Base-by-base conservation (phyloP, 2,113 vertebrate species). In the Ariopsis seemanni region DNA sequence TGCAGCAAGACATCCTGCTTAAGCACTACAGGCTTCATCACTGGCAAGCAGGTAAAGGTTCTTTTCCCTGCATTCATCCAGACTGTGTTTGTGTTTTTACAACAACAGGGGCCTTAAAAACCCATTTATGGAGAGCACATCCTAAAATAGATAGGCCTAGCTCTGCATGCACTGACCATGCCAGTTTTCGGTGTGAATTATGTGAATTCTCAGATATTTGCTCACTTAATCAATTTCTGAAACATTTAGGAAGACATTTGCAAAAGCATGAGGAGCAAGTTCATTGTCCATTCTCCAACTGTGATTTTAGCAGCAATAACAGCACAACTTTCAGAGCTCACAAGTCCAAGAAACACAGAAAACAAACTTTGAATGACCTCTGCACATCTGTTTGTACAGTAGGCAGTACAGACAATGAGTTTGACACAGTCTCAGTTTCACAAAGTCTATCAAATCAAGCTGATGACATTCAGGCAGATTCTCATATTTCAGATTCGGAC, bases 221-320 rank as follows among this genome's bases (percentile, higher is more conserved):
- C 55, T 75, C 55, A 7, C 63, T n/a, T 11, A 5, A 34, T 18
- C 11, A 7, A 79, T 86, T 86, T 86, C 84, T 89, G 8, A 34
- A 67, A 48, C 80, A 86, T 83, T 89, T 86, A 69, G 80, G 80
- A 83, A 87, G 80, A 89, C 85, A 87, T 84, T 53, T 89, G 7
- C 62, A 87, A 87, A 84, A 86, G 42, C 85, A 89, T n/a, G n/a
- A n/a, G n/a, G 63, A 65, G 25, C 0, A 2, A 4, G 0, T 65
- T 65, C 62, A 25, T 22, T 83, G 83, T 85, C 72, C 87, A 60
- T 81, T 83, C 55, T 78, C 69, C 55, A 80, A 84, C 82, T 87
- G 85, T 84, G 71, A 84, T 87, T 87, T 84, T 84, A 84, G 34
- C 30, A 87, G 55, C 27, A 87, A 71, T 57, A 83, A 57, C 67